Evolutionary conservation across 2,888 invertebrate genomes (phyloP).

Genomic region (Molanna angustata): DNA sequence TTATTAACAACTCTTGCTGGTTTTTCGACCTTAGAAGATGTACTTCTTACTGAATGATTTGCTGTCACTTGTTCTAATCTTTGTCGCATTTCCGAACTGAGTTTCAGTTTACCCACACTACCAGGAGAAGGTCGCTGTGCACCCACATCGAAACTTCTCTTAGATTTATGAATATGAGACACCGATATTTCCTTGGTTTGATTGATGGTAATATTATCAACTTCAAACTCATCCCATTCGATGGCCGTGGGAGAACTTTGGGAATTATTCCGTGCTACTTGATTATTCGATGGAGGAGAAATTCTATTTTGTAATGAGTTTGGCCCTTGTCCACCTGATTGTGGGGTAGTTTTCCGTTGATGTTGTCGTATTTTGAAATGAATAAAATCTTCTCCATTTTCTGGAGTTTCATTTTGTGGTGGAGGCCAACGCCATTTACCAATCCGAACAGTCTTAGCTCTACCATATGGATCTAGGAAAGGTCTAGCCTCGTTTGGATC

Average conservation of each 20-base stretch:
- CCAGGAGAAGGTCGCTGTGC: conserved; percentile 80
- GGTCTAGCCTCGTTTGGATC: conserved; percentile 80
- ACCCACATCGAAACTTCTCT: conserved; percentile 75
- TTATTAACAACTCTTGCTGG: conserved; percentile 72
- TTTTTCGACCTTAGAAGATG: conserved; percentile 65
- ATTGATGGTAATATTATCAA: conserved; percentile 53
- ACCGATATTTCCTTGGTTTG: conserved; percentile 41
- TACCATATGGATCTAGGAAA: conserved; percentile 86
- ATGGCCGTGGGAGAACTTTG: conserved; percentile 56
- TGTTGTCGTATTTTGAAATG: conserved; percentile 86
- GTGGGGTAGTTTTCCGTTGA: conserved; percentile 76
- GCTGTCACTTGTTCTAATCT: conserved; percentile 85
- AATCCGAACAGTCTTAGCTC: conserved; percentile 92
- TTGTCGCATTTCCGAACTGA: conserved; percentile 90
- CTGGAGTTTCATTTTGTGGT: conserved; percentile 66
- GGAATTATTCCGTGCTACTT: conserved; percentile 39
- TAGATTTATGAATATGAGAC: conserved; percentile 36
- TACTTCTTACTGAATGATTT: conserved; percentile 77
- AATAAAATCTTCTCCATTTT: conserved; percentile 75
- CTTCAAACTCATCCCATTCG: conserved; percentile 86
- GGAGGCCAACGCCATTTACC: conserved; percentile 97
- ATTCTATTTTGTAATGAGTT: conserved; percentile 33
- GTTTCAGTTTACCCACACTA: conserved; percentile 84
- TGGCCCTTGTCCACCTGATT: conserved; percentile 42
- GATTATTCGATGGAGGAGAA: conserved; percentile 37